Evolutionary conservation across 1,140 invertebrate genomes (phyloP).

Genomic region (Chironomus striatipennis): DNA sequence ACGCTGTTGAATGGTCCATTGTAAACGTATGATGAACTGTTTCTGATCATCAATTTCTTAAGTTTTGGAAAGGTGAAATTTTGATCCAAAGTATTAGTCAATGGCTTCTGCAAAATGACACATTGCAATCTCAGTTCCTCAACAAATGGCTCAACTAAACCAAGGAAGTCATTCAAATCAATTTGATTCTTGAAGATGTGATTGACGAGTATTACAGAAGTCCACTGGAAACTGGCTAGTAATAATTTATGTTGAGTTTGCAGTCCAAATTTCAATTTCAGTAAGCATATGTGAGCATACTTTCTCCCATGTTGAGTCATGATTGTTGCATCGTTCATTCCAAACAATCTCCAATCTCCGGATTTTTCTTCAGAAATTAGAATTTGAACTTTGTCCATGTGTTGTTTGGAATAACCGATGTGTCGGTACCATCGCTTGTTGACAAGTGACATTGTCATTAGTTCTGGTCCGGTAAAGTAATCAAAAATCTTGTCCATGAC

Average conservation of each 20-base stretch:
- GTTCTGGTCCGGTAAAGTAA: background rate
- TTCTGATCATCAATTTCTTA: background rate
- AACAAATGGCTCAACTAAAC: background rate
- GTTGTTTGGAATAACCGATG: background rate
- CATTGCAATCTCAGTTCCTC: background rate
- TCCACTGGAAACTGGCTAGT: background rate
- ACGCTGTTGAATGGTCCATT: background rate
- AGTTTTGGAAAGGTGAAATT: background rate
- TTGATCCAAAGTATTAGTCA: background rate
- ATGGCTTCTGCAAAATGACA: background rate
- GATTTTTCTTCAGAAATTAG: background rate
- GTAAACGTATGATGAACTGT: background rate
- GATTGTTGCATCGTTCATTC: background rate
- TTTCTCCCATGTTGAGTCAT: background rate
- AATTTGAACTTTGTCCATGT: background rate
- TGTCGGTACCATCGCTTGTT: background rate
- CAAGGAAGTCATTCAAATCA: background rate
- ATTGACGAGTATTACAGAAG: background rate
- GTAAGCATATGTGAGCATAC: background rate
- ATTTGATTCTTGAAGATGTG: background rate
- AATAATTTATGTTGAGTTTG: background rate
- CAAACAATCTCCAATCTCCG: background rate
- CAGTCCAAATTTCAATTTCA: background rate
- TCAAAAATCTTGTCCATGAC: background rate
- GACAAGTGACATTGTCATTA: background rate